Conservation (phyloP, 2,888 invertebrate species). For the Leptogaster cylindrica region DNA sequence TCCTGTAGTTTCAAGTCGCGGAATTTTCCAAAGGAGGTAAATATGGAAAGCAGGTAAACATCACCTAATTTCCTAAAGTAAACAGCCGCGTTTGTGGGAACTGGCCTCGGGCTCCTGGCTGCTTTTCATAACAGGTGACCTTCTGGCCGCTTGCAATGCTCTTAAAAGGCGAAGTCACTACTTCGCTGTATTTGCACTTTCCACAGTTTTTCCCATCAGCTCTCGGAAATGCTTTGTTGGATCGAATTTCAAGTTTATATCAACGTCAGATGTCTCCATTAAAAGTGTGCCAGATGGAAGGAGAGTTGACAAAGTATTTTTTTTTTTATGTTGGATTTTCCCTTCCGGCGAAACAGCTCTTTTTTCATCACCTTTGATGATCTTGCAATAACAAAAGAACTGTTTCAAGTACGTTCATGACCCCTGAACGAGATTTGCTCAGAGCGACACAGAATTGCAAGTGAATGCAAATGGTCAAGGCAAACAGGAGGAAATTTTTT, state of each 20-base stretch:
- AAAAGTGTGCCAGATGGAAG: background rate
- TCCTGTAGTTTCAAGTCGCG: background rate
- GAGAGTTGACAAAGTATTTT: background rate
- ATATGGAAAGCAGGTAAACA: background rate
- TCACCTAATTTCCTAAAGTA: background rate
- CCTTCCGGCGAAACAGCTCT: too few relatives aligned
- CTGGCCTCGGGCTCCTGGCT: background rate
- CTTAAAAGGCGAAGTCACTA: background rate
- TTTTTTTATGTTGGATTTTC: too few relatives aligned
- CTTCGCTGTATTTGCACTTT: background rate
- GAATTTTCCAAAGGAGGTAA: too few relatives aligned
- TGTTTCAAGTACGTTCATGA: too few relatives aligned
- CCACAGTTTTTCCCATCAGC: background rate
- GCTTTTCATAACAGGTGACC: background rate
- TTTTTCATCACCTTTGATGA: too few relatives aligned
- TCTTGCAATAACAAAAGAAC: too few relatives aligned
- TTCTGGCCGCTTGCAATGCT: background rate
- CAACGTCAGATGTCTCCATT: background rate
- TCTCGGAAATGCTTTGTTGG: background rate
- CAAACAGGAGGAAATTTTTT: too few relatives aligned
- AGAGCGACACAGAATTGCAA: too few relatives aligned
- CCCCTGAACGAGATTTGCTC: too few relatives aligned
- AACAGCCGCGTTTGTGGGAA: background rate
- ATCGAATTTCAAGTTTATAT: background rate
- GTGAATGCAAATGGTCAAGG: too few relatives aligned